phyloP scores from a whole-genome alignment of 2,888 invertebrate species.

The Drosophila affinis region DNA sequence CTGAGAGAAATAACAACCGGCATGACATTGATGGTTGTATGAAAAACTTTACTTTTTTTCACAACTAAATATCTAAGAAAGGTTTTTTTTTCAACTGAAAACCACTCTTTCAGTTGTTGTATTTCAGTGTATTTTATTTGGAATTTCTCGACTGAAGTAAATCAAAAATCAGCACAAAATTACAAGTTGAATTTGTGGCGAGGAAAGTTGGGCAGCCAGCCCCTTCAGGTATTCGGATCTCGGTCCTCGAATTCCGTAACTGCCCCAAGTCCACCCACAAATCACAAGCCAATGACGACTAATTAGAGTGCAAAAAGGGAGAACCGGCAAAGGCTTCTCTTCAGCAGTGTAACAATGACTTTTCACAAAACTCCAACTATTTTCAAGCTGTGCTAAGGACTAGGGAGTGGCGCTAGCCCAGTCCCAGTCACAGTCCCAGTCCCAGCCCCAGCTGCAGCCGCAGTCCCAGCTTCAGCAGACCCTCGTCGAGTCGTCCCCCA shows the following conservation, averaged over 20 bases:
- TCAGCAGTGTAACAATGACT: slow-evolving; percentile 69
- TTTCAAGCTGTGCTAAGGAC: slow-evolving; percentile 55
- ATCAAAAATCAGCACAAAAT: slow-evolving; percentile 68
- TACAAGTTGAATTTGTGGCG: slow-evolving; percentile 49
- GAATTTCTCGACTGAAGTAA: slow-evolving; percentile 37
- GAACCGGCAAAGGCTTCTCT: slow-evolving; percentile 36
- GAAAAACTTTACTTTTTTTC: no score
- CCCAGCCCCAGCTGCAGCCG: no score
- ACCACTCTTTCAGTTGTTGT: neutral
- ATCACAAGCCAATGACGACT: slow-evolving; percentile 77
- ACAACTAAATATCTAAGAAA: no score
- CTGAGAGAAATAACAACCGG: neutral
- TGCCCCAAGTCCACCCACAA: slow-evolving; percentile 58
- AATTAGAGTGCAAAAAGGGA: slow-evolving; percentile 73
- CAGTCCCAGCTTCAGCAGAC: neutral
- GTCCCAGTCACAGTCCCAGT: neutral
- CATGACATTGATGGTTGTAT: no score
- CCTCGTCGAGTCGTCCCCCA: slow-evolving; percentile 6
- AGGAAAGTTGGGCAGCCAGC: slow-evolving; percentile 32
- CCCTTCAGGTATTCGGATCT: slow-evolving; percentile 43
- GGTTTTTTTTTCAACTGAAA: neutral
- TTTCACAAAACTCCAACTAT: slow-evolving; percentile 62
- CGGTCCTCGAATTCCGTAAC: slow-evolving; percentile 29
- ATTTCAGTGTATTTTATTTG: neutral
- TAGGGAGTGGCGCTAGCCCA: slow-evolving; percentile 22